Evolutionary conservation across 1,140 invertebrate species (phyloP).

Genomic region (Micrasema longulum): DNA sequence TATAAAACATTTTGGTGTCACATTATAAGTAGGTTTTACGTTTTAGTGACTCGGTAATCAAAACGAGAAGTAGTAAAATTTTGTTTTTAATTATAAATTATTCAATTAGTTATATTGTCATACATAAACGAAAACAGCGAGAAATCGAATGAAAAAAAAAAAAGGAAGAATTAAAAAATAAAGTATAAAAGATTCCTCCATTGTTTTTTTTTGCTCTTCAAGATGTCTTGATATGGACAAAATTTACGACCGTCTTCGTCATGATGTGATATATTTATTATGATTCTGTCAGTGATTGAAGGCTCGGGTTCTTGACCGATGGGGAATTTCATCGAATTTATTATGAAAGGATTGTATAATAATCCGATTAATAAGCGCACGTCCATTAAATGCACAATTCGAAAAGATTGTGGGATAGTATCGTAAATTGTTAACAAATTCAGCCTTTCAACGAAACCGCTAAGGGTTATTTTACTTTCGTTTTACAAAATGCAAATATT

Average conservation of each 20-base stretch:
- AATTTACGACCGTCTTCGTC: background rate
- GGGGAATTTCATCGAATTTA: slow-evolving; percentile 13
- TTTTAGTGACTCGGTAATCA: no score
- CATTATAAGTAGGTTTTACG: no score
- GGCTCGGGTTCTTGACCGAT: background rate
- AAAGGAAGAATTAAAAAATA: no score
- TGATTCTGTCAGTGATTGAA: background rate
- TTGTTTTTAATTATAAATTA: no score
- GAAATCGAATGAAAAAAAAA: no score
- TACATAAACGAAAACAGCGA: no score
- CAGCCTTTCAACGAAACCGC: slow-evolving; percentile 16
- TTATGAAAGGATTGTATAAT: slow-evolving; percentile 26
- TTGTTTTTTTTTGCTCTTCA: background rate
- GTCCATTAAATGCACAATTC: slow-evolving; percentile 25
- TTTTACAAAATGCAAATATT: no score
- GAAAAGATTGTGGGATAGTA: slow-evolving; percentile 16
- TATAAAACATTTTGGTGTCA: no score
- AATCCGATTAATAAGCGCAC: slow-evolving; percentile 25
- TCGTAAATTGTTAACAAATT: slow-evolving; percentile 18
- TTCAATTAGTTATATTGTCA: no score
- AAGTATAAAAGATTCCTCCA: no score
- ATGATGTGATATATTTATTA: background rate
- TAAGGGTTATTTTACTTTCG: background rate
- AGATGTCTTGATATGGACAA: slow-evolving; percentile 7
- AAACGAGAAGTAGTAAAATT: no score